These are phyloP conservation scores for Cheilosia impressa DNA, from an alignment of 2,888 invertebrate genomes.

Conservation along the genomic window DNA sequence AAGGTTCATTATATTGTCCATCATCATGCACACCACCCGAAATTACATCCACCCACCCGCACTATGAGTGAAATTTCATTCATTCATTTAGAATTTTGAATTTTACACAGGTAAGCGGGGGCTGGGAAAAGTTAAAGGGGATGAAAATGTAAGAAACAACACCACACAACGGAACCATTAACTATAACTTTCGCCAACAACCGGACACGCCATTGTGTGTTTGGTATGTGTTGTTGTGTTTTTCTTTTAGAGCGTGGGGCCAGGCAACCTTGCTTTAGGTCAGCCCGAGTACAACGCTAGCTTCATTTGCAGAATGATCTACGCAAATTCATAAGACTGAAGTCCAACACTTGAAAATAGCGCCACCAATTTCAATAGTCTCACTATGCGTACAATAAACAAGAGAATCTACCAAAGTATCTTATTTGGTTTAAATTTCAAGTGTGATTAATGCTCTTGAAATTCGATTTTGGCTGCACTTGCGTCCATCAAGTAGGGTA, in stretches of 20 bases:
- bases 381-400: slow-evolving; percentile 18
- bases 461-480: slow-evolving; percentile 1
- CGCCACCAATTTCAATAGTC: slow-evolving; percentile 9
- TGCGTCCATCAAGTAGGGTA: background rate
- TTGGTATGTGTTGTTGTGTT: background rate
- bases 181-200: slow-evolving; percentile 23
- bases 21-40: slow-evolving; percentile 30
- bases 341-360: background rate
- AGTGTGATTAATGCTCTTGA: slow-evolving; percentile 13
- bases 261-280: slow-evolving; percentile 60
- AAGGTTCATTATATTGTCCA: slow-evolving; percentile 50
- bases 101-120: slow-evolving; percentile 27
- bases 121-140: background rate
- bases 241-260: slow-evolving; percentile 22
- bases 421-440: slow-evolving; percentile 5
- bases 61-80: slow-evolving; percentile 38
- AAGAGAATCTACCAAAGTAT: slow-evolving; percentile 10
- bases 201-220: slow-evolving; percentile 12
- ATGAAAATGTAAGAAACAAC: background rate
- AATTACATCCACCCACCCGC: background rate
- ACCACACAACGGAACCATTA: slow-evolving; percentile 4
- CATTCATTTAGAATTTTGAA: slow-evolving; percentile 46
- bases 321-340: background rate
- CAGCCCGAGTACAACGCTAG: slow-evolving; percentile 16
- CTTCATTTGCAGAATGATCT: background rate